These are phyloP conservation scores for Oxycera nigricornis DNA, from an alignment of 2,888 invertebrate species.

Conservation along the genomic window DNA sequence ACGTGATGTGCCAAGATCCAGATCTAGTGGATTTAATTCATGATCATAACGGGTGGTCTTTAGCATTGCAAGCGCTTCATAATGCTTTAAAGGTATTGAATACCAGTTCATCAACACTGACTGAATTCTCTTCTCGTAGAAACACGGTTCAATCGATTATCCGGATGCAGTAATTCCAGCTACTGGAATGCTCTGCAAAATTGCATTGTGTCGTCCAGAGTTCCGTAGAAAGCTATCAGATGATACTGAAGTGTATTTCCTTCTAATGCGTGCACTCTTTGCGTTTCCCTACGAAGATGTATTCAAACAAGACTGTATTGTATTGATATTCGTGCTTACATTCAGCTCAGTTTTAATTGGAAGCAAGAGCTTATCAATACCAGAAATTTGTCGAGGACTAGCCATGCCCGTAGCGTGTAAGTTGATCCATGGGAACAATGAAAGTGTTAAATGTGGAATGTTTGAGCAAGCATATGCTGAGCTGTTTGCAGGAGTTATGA, in stretches of 20 bases:
- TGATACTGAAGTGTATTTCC: conserved; percentile 52
- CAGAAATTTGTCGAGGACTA: conserved; percentile 49
- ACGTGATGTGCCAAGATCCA: conserved; percentile 55
- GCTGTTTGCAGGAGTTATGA: neutral
- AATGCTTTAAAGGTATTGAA: conserved; percentile 50
- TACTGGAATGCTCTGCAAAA: conserved; percentile 55
- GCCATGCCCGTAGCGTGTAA: conserved; percentile 53
- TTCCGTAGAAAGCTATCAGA: conserved; percentile 53
- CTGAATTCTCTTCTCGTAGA: conserved; percentile 18
- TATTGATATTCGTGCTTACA: conserved; percentile 55
- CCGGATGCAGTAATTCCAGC: conserved; percentile 53
- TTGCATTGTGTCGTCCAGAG: conserved; percentile 52
- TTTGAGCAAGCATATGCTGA: conserved; percentile 42
- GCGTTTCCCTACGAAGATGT: conserved; percentile 52
- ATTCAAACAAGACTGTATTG: conserved; percentile 53
- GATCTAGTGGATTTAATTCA: conserved; percentile 50
- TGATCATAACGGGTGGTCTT: conserved; percentile 50
- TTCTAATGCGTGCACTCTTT: conserved; percentile 55
- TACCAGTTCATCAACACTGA: neutral
- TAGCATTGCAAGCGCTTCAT: conserved; percentile 51
- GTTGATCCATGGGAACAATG: conserved; percentile 35
- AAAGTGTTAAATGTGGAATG: conserved; percentile 8
- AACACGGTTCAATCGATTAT: conserved; percentile 49
- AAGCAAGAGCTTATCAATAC: conserved; percentile 49
- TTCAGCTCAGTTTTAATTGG: conserved; percentile 50